Conservation (phyloP, 2,888 invertebrate genomes). For the Nemotelus pantherinus region DNA sequence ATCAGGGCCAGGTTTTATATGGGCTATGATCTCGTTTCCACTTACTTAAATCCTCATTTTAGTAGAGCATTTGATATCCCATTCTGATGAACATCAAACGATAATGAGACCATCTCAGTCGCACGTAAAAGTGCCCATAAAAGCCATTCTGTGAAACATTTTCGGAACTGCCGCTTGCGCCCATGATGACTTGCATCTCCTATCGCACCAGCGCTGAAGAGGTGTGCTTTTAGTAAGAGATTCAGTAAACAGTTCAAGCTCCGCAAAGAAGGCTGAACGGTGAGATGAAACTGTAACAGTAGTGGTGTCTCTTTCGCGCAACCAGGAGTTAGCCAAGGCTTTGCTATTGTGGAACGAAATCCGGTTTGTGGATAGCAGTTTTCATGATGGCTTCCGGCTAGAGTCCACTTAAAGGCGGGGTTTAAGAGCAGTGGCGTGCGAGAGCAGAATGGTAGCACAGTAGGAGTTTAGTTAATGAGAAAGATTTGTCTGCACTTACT, state of each 20-base stretch:
- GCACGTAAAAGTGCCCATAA: conserved; percentile 64
- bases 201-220: conserved; percentile 6
- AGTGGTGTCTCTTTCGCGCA: no score
- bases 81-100: conserved; percentile 61
- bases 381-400: conserved; percentile 65
- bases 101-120: conserved; percentile 65
- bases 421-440: conserved; percentile 47
- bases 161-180: conserved; percentile 10
- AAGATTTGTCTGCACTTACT: no score
- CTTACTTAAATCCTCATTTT: conserved; percentile 66
- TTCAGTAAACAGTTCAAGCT: neutral
- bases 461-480: neutral
- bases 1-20: conserved; percentile 65
- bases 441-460: neutral
- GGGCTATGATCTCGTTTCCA: conserved; percentile 66
- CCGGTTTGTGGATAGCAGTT: conserved; percentile 47
- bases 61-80: conserved; percentile 65
- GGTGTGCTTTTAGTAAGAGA: conserved; percentile 12
- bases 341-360: conserved; percentile 19
- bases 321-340: no score
- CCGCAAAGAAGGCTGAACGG: neutral
- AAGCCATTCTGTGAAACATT: conserved; percentile 52
- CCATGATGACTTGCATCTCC: neutral
- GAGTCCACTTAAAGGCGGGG: conserved; percentile 50
- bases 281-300: no score